Evolutionary conservation across 1,140 invertebrate genomes (phyloP).

Genomic region (Acromyrmex heyeri): DNA sequence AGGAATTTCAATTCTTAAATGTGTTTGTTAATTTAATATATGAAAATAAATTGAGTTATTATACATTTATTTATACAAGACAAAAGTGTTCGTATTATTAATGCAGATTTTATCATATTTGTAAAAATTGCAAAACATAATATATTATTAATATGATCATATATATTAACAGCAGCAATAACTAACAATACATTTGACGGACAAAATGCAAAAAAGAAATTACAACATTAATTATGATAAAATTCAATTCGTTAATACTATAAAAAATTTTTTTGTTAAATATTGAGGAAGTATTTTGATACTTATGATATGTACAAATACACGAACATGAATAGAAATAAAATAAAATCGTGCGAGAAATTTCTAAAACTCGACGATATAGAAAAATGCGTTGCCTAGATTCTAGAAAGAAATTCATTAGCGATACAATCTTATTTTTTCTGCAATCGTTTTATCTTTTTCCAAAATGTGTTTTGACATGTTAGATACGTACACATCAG

Average conservation of each 20-base stretch:
- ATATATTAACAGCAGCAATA: neutral
- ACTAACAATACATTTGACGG: neutral
- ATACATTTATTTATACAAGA: neutral
- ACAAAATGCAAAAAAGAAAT: neutral
- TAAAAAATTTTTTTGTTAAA: neutral
- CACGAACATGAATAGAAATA: neutral
- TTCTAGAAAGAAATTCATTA: neutral
- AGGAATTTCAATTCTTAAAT: neutral
- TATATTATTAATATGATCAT: neutral
- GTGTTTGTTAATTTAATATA: neutral
- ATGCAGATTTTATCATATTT: neutral
- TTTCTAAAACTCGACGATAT: neutral
- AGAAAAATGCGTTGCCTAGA: neutral
- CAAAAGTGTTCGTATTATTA: neutral
- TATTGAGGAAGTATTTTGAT: neutral
- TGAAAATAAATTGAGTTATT: neutral
- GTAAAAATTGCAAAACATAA: neutral
- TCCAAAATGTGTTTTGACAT: neutral
- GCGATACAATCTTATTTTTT: slow-evolving; percentile 12
- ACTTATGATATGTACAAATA: neutral
- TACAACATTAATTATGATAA: neutral
- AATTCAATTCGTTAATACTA: neutral
- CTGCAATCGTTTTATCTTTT: neutral
- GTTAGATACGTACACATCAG: neutral
- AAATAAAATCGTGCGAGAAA: neutral